Evolutionary conservation across 2,113 vertebrate species (phyloP).

Genomic region (Vulpes ferrilata): DNA sequence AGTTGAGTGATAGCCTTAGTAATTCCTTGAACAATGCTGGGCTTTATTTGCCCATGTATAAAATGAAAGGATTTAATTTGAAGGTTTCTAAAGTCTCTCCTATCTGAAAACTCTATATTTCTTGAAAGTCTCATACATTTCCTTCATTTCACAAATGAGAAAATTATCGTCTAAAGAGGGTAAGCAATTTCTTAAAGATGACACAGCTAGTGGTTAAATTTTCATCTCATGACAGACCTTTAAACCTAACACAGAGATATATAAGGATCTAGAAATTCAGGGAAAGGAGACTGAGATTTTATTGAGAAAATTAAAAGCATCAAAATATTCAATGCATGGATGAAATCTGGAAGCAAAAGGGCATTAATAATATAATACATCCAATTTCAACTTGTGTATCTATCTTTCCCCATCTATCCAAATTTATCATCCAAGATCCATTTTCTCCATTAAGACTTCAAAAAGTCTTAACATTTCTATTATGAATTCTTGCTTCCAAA

Average conservation of each 20-base stretch:
- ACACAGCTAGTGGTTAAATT: background rate
- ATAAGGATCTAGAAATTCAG: background rate
- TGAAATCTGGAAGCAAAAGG: conserved; percentile 23
- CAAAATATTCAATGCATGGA: background rate
- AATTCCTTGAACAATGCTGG: background rate
- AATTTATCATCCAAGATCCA: background rate
- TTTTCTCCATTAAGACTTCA: background rate
- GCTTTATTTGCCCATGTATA: background rate
- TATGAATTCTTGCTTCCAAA: no score
- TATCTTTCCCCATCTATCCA: background rate
- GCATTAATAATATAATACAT: background rate
- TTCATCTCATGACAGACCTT: background rate
- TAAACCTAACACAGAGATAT: background rate
- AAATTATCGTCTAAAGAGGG: conserved; percentile 7
- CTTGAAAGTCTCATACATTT: background rate
- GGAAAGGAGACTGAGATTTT: background rate
- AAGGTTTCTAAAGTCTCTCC: background rate
- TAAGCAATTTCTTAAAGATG: conserved; percentile 45
- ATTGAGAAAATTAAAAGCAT: background rate
- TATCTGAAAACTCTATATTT: background rate
- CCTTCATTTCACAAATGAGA: conserved; percentile 20
- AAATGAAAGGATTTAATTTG: background rate
- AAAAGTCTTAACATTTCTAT: background rate
- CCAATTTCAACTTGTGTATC: background rate
- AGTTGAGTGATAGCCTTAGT: background rate